These are phyloP conservation scores for Cylindroiulus punctatus DNA, from an alignment of 2,888 invertebrate species.

Conservation along the genomic window DNA sequence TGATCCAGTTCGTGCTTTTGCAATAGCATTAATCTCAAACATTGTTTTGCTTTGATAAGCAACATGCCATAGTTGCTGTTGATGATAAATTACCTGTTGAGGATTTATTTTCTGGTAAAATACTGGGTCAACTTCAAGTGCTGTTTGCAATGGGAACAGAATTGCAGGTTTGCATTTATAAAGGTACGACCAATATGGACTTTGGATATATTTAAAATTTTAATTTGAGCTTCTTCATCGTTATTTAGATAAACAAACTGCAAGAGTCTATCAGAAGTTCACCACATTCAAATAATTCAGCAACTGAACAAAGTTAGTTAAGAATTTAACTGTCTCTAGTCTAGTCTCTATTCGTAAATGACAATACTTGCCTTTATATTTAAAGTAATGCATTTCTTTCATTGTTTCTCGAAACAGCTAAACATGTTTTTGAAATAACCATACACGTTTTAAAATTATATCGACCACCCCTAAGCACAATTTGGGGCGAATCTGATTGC, in stretches of 20 bases:
- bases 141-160: background rate
- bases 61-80: background rate
- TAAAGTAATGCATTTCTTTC: background rate
- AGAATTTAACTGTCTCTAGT: too few relatives aligned
- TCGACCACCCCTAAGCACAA: background rate
- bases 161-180: background rate
- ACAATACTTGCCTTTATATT: background rate
- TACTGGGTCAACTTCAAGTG: background rate
- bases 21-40: too few relatives aligned
- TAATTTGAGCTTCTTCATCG: background rate
- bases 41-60: background rate
- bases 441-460: background rate
- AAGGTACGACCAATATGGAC: background rate
- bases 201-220: background rate
- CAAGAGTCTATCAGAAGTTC: background rate
- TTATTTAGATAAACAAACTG: background rate
- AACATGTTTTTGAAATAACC: background rate
- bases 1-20: too few relatives aligned
- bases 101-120: background rate
- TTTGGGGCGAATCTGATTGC: conserved; percentile 18
- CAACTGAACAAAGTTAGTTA: background rate
- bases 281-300: background rate
- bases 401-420: background rate
- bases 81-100: background rate
- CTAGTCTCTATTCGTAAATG: too few relatives aligned